Percentiles rank a stretch among this genome's conserved stretches.
Conservation (phyloP, 2,113 vertebrate species). For the Vireo altiloquus region DNA sequence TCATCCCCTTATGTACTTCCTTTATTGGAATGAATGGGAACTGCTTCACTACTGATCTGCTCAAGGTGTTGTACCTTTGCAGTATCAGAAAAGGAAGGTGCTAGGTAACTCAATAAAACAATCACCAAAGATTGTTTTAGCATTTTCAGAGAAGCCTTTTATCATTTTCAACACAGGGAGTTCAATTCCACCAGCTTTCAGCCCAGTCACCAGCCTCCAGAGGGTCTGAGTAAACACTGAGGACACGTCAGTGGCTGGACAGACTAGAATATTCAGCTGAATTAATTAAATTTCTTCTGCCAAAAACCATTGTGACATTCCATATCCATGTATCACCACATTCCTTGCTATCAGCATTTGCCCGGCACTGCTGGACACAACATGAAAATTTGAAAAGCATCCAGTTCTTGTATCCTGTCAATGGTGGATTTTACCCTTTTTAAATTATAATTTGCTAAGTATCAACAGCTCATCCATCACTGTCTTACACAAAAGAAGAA, state of each 20-base stretch:
- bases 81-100: background rate
- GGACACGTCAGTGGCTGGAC: background rate
- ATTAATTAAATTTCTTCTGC: background rate
- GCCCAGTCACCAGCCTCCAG: background rate
- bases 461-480: background rate
- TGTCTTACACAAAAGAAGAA: background rate
- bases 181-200: background rate
- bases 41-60: background rate
- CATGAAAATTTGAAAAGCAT: background rate
- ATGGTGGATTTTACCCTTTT: background rate
- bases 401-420: too few relatives aligned
- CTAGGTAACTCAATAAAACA: background rate
- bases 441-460: background rate
- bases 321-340: background rate
- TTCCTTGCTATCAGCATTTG: background rate
- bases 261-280: background rate
- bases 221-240: background rate
- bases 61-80: background rate
- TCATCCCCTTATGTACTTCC: fast-evolving
- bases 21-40: background rate
- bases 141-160: background rate
- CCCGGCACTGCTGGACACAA: background rate
- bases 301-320: background rate
- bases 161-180: background rate
- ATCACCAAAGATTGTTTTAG: background rate